A percentile compares a stretch with the other conserved stretches of the same genome.
These are phyloP conservation scores for Mico argentatus DNA, from an alignment of 2,797 vertebrate genomes.

Conservation along the genomic window DNA sequence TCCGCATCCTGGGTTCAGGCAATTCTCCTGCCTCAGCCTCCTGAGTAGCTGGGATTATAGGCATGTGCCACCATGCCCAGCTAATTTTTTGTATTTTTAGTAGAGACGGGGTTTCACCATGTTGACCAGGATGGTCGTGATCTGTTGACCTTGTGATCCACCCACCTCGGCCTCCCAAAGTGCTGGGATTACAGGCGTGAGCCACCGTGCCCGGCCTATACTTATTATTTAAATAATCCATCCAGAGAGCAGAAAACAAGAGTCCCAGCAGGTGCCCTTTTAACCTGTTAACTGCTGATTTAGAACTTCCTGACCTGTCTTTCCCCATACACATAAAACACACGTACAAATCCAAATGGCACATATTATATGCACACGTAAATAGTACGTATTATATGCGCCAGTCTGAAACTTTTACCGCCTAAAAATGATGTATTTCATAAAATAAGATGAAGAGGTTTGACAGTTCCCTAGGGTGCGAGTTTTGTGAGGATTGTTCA, in stretches of 20 bases:
- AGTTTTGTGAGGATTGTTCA: not conserved
- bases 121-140: too few species aligned
- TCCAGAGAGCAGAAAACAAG: not conserved
- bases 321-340: rapidly evolving
- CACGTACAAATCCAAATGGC: not conserved
- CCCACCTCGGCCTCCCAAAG: too few species aligned
- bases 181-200: too few species aligned
- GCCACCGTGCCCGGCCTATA: too few species aligned
- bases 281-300: not conserved
- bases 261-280: not conserved
- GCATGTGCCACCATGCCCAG: too few species aligned
- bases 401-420: not conserved
- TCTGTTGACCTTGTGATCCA: too few species aligned
- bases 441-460: not conserved
- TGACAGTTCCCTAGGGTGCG: not conserved
- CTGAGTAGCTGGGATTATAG: too few species aligned
- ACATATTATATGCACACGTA: too few species aligned
- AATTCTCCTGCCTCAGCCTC: too few species aligned
- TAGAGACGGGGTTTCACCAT: too few species aligned
- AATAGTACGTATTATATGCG: not conserved
- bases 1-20: too few species aligned
- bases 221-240: not conserved
- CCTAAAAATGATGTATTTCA: not conserved
- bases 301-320: not conserved
- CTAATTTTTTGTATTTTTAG: too few species aligned